Evolutionary conservation across 2,797 vertebrate genomes (phyloP).

Genomic region (Spea hammondii): DNA sequence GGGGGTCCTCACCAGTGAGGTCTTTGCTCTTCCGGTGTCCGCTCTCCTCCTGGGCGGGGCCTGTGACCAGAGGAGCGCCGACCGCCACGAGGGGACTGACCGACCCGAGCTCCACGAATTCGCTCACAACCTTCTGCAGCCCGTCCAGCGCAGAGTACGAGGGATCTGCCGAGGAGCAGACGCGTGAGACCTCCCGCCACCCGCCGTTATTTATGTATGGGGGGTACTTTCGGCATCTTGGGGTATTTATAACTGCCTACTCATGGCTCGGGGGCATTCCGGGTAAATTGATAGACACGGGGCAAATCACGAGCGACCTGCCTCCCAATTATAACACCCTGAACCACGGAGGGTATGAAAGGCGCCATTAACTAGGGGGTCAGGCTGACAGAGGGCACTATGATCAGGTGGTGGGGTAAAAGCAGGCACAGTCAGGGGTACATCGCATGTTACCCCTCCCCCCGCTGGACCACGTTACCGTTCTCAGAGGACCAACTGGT

Average conservation of each 20-base stretch:
- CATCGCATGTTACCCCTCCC: neutral
- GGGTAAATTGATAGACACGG: too few species aligned
- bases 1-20: neutral
- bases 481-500: slow-evolving; percentile 42
- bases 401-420: neutral
- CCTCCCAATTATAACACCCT: too few species aligned
- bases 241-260: too few species aligned
- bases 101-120: slow-evolving; percentile 26
- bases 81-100: slow-evolving; percentile 33
- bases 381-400: neutral
- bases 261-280: too few species aligned
- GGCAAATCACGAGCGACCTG: neutral
- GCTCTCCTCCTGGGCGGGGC: neutral
- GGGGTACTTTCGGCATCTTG: too few species aligned
- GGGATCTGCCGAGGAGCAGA: slow-evolving; percentile 22
- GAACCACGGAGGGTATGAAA: too few species aligned
- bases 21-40: slow-evolving; percentile 21
- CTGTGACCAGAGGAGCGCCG: neutral
- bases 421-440: neutral
- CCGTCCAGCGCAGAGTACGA: slow-evolving; percentile 29
- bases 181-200: too few species aligned
- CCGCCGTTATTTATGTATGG: too few species aligned
- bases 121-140: slow-evolving; percentile 43
- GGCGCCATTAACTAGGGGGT: too few species aligned
- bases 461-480: neutral